Base-by-base conservation (phyloP, 2,888 invertebrate species). In the Amiota mariae region DNA sequence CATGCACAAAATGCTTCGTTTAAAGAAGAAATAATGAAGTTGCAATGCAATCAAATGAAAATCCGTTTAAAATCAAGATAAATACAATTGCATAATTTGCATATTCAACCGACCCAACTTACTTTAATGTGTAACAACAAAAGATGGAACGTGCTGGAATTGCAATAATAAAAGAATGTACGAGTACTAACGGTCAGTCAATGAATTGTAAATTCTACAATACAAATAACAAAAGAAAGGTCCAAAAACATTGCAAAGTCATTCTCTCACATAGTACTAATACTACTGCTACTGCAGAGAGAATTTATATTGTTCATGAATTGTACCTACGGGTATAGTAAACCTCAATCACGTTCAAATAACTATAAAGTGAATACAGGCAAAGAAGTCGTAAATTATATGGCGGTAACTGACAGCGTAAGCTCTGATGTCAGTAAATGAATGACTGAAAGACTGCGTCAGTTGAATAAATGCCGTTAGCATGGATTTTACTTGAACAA, bases 361-460 rank as follows among this genome's bases (percentile, higher is more conserved):
- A 15, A 15, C 54, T 15, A 54, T 15, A 54, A 54, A 54, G 54
- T 15, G 54, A 15, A 13, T 15, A 8, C 59, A 36, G 36, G 56
- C 11, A 61, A 59, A 54, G 51, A 64, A 18, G 66, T 67, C 72
- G 73, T 78, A 78, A 78, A 76, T 76, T 74, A 78, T 72, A 71
- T 70, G 59, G 68, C 36, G 18, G 57, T 10, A 47, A 59, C 59
- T 15, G 59, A 18, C 59, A 59, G 20, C 18, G 20, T 13, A 13
- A 12, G 54, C 54, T 13, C 15, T 8, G 54, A 13, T n/a, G 12
- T 8, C 36, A 36, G 36, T 36, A 36, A 51, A n/a, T n/a, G 51
- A 51, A 1, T 51, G 51, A 51, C 51, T n/a, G 59, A 59, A 15
- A 10, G 59, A 10, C 59, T 20, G 20, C 20, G 20, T 59, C 20